Percentiles rank a stretch among this genome's conserved stretches.
Conservation (phyloP, 1,140 invertebrate species). For the Zaprionus nigranus region DNA sequence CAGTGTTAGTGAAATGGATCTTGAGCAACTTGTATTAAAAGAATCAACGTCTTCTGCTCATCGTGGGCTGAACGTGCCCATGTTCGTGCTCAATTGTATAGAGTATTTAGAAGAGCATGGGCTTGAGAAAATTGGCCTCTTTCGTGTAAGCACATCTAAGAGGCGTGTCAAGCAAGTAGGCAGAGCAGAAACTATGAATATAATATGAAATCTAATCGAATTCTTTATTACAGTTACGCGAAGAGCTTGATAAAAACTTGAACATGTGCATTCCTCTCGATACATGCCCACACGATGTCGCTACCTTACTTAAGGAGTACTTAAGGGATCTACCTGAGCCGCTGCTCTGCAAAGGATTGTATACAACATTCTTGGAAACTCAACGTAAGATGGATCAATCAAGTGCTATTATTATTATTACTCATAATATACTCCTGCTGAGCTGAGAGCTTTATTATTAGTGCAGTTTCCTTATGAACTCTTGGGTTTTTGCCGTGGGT, state of each 20-base stretch:
- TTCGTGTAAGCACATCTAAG: slow-evolving; percentile 95
- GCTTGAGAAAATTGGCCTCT: slow-evolving; percentile 93
- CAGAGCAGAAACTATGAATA: background rate
- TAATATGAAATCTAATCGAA: background rate
- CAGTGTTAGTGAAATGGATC: slow-evolving; percentile 85
- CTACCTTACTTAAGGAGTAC: slow-evolving; percentile 96
- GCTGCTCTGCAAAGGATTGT: slow-evolving; percentile 94
- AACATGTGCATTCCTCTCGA: slow-evolving; percentile 91
- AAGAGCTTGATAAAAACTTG: slow-evolving; percentile 94
- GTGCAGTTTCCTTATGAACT: no score
- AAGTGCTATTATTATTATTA: no score
- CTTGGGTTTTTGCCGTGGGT: no score
- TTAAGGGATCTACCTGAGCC: slow-evolving; percentile 97
- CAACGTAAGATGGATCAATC: slow-evolving; percentile 89
- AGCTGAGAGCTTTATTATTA: no score
- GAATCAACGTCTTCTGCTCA: slow-evolving; percentile 4
- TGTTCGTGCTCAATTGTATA: slow-evolving; percentile 91
- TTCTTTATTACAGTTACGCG: slow-evolving; percentile 89
- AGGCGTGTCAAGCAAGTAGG: slow-evolving; percentile 95
- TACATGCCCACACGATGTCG: slow-evolving; percentile 96
- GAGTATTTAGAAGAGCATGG: slow-evolving; percentile 92
- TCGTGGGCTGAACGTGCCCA: slow-evolving; percentile 87
- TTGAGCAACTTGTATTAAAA: slow-evolving; percentile 45
- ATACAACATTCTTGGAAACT: slow-evolving; percentile 94
- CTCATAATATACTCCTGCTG: no score